Base-by-base conservation (phyloP, 2,113 vertebrate species). In the Pycnonotus jocosus region DNA sequence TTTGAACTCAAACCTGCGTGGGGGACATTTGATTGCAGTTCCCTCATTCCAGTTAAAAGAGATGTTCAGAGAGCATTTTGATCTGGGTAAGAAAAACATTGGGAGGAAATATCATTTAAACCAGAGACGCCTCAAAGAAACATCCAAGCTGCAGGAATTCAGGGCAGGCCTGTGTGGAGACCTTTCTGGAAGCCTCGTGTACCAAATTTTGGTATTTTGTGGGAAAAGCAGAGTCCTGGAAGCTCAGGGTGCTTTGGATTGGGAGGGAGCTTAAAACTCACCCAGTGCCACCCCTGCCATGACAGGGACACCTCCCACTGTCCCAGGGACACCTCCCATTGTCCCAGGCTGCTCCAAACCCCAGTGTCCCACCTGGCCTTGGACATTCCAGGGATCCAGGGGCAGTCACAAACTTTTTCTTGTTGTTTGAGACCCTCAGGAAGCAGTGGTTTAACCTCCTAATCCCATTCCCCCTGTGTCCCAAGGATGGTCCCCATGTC, bases 281-380 rank as follows among this genome's bases (percentile, higher is more conserved):
- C 1, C 19, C n/a, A 2, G 9, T 6, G 1, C 21, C 38, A 30
- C 2, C 38, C 33, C 20, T n/a, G 68, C 27, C 56, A 6, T 2
- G 38, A 38, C 47, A 31, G 66, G 45, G 45, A 35, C 66, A 24
- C 42, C 33, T 23, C 11, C 24, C 25, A 7, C 48, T 50, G 48
- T 7, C 48, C 48, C 48, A 15, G n/a, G n/a, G n/a, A n/a, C n/a
- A n/a, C n/a, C n/a, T n/a, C n/a, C n/a, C n/a, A n/a, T n/a, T n/a
- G n/a, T n/a, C n/a, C n/a, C n/a, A n/a, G n/a, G 48, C 12, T 42
- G 66, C 66, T 17, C 45, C 44, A 70, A n/a, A n/a, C n/a, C n/a
- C n/a, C n/a, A n/a, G n/a, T n/a, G n/a, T n/a, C n/a, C n/a, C n/a
- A 3, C 66, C 48, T 10, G 47, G 47, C 47, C 47, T 7, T 27